Evolutionary conservation across 2,888 invertebrate genomes (phyloP), one percentile per base, ranked within the genome.

Genomic region (Drosophila sordidula): DNA sequence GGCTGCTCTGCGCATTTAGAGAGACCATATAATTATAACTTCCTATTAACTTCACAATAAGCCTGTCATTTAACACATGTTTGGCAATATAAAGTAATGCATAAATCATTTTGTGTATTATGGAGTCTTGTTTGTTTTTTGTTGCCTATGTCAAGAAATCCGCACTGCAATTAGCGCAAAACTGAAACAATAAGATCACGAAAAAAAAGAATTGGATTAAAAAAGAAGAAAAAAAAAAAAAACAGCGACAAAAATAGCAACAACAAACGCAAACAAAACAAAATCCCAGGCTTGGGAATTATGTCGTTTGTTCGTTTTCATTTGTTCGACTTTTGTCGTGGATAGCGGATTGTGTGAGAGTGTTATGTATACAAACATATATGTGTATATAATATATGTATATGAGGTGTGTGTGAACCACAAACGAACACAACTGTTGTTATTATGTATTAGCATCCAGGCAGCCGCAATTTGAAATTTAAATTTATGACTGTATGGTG

Each of bases 141-240:
- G 34, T 29, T 58, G 55, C 22, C 45, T 41, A 67, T 63, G 50
- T 57, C 47, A 65, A 57, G 62, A 63, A 68, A 83, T 58, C 64
- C 65, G 55, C 39, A 55, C 59, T 64, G 68, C 84, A 83, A 83
- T 83, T 83, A 83, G 84, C 62, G 78, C 74, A 86, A 78, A 73
- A 64, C 64, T 70, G 42, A 70, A 83, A 86, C 81, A 86, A 80
- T 86, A 86, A 80, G 83, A 83, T 75, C 78, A 80, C 57, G 64
- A 70, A 61, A 62, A 70, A n/a, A 64, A 61, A 67, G 26, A 75
- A 62, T 69, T 58, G 39, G 42, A 47, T 47, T 38, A 44, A 71
- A 65, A 78, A 51, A 49, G 56, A 39, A 55, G 62, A 65, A 2
- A 18, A 50, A 57, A 26, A 42, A 42, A 49, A 66, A 44, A 55